Evolutionary conservation across 2,797 vertebrate species (phyloP).

Genomic region (Cercopithecus petaurista): DNA sequence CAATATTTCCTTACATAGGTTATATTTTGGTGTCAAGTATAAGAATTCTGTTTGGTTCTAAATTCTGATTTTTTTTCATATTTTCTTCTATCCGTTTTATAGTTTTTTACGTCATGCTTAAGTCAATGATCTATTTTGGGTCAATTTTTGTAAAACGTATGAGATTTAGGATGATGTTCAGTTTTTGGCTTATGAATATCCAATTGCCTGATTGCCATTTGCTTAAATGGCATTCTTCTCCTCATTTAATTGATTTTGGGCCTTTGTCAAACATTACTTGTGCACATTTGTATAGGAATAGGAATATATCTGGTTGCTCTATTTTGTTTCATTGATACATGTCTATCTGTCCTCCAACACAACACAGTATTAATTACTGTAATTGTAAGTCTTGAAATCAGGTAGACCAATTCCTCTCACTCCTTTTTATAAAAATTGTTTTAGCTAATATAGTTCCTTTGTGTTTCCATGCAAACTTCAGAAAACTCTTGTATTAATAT

Average conservation of each 20-base stretch:
- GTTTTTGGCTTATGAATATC: neutral
- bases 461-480: neutral
- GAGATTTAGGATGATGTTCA: neutral
- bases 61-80: neutral
- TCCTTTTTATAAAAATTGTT: neutral
- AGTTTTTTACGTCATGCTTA: neutral
- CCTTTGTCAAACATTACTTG: neutral
- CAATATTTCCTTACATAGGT: neutral
- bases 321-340: neutral
- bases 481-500: neutral
- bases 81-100: neutral
- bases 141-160: neutral
- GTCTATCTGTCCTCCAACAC: neutral
- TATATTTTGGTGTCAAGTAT: neutral
- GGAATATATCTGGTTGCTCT: neutral
- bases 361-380: neutral
- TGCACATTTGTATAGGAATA: neutral
- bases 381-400: neutral
- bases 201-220: neutral
- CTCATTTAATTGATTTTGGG: neutral
- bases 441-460: neutral
- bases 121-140: neutral
- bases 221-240: neutral
- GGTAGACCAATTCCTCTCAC: neutral
- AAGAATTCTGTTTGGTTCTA: neutral